phyloP scores from a whole-genome alignment of 2,113 vertebrate genomes.

The Ctenomys sociabilis region DNA sequence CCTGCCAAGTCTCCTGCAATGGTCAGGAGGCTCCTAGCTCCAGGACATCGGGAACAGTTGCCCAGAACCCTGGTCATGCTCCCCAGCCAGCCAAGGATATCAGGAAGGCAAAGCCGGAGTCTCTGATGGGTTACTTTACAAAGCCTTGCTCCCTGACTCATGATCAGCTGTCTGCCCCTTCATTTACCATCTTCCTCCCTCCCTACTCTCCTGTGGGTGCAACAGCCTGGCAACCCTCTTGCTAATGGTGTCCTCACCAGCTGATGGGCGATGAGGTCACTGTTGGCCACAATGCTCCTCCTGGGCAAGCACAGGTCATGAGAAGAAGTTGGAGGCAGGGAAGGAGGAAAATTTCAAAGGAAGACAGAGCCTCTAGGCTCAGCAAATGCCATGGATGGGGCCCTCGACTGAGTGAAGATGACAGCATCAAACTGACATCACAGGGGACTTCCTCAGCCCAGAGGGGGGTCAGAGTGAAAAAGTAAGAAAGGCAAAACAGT shows the following conservation, averaged over 20 bases:
- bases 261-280: not conserved
- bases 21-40: not conserved
- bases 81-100: not conserved
- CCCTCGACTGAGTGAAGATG: accelerated
- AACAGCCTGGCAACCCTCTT: not conserved
- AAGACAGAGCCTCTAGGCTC: not conserved
- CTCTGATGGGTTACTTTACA: not conserved
- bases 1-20: conserved; percentile 37
- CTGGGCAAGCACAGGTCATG: not conserved
- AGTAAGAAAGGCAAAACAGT: not conserved
- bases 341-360: not conserved
- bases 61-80: not conserved
- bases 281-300: accelerated
- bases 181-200: not conserved
- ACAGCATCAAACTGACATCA: not conserved
- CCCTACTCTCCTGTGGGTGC: not conserved
- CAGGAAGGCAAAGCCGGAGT: not conserved
- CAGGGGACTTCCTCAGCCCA: not conserved
- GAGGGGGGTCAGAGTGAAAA: not conserved
- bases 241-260: not conserved
- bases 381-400: accelerated
- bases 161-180: not conserved
- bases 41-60: not conserved
- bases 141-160: not conserved
- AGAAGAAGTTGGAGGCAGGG: not conserved